Evolutionary conservation across 2,797 vertebrate genomes (phyloP).

Genomic region (Phataginus tetradactyla): DNA sequence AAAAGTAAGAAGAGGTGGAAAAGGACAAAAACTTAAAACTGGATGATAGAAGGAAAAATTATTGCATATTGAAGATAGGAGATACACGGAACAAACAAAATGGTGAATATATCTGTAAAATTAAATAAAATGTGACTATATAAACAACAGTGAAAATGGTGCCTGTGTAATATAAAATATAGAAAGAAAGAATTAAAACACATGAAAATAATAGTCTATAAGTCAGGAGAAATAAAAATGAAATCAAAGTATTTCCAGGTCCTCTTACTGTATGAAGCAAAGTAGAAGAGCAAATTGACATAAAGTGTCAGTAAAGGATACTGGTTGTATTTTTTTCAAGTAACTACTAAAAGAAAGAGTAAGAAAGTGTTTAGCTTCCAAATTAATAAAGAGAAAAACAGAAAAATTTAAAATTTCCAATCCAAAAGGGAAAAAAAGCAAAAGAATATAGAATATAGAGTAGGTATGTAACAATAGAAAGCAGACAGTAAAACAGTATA

Average conservation of each 20-base stretch:
- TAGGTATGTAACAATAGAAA: background rate
- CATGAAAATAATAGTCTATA: background rate
- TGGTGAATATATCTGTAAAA: background rate
- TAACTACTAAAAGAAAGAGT: background rate
- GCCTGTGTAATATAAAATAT: background rate
- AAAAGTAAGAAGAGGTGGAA: background rate
- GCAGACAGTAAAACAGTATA: background rate
- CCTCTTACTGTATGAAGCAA: background rate
- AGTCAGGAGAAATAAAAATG: background rate
- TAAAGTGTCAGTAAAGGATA: background rate
- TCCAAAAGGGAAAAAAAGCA: background rate
- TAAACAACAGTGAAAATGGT: background rate
- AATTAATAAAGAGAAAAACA: background rate
- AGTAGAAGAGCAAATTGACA: background rate
- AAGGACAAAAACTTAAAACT: background rate
- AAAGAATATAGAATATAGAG: background rate
- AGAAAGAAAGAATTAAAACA: background rate
- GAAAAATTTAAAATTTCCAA: background rate
- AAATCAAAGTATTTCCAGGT: background rate
- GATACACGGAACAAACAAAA: background rate
- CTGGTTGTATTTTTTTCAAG: background rate
- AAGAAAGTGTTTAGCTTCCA: background rate
- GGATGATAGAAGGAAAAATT: background rate
- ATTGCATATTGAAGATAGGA: background rate
- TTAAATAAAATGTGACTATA: background rate